Percentiles rank a stretch among this genome's conserved stretches.
phyloP scores from a whole-genome alignment of 2,888 invertebrate genomes.

The Venustoraphidia nigricollis region DNA sequence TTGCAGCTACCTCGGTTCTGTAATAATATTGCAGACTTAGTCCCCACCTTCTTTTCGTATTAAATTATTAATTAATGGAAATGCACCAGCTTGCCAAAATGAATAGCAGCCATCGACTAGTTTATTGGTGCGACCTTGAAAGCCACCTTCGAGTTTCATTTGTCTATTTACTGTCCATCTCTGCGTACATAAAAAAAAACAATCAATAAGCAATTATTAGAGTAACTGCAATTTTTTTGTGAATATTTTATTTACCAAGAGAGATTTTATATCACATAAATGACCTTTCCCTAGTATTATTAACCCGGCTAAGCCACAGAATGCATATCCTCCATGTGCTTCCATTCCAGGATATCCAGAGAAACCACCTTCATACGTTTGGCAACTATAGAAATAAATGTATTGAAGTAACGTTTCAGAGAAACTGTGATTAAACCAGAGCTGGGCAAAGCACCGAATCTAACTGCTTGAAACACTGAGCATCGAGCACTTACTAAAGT shows the following conservation, averaged over 20 bases:
- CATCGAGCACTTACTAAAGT: too few relatives aligned
- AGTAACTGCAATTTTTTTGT: neutral
- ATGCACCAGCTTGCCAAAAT: slow-evolving; percentile 94
- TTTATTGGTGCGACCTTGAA: slow-evolving; percentile 95
- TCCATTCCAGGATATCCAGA: slow-evolving; percentile 88
- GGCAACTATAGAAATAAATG: slow-evolving; percentile 46
- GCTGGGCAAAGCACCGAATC: too few relatives aligned
- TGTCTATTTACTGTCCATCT: slow-evolving; percentile 85
- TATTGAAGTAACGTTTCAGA: neutral
- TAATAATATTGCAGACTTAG: neutral
- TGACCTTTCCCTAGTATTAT: slow-evolving; percentile 63
- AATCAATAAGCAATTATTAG: neutral
- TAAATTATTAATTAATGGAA: slow-evolving; percentile 72
- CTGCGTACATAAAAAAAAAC: slow-evolving; percentile 22
- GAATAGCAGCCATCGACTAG: slow-evolving; percentile 98
- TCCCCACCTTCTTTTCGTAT: slow-evolving; percentile 33
- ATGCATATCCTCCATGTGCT: slow-evolving; percentile 99
- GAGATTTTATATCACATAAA: slow-evolving; percentile 56
- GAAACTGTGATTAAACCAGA: too few relatives aligned
- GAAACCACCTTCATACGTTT: slow-evolving; percentile 98
- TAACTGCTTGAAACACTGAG: too few relatives aligned
- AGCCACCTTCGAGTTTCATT: slow-evolving; percentile 91
- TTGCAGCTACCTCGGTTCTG: too few relatives aligned
- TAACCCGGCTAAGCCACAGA: slow-evolving; percentile 87
- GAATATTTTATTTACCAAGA: slow-evolving; percentile 36